Conservation (phyloP, 35 echinoderm and acorn worm species). For the Eucidaris tribuloides region DNA sequence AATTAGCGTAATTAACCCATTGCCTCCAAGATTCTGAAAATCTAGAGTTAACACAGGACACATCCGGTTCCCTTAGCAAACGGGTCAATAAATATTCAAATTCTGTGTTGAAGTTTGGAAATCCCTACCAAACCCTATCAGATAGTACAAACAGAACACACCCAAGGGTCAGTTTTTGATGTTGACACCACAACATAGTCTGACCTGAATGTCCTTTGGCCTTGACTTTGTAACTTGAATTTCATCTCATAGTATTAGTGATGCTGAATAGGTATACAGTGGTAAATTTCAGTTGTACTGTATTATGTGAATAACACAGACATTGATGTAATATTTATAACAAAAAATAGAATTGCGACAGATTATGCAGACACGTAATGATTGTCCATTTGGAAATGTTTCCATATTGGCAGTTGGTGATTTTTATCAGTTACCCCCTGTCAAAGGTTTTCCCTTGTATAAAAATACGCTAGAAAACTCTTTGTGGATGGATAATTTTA, state of each 20-base stretch:
- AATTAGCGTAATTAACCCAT: too few species aligned
- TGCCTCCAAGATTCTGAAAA: too few species aligned
- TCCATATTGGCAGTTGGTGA: constrained; percentile 63
- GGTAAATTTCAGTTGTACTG: neutral
- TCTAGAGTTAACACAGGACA: too few species aligned
- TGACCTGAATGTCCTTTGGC: too few species aligned
- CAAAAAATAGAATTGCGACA: constrained; percentile 26
- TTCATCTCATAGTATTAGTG: constrained; percentile 6
- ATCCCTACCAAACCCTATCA: too few species aligned
- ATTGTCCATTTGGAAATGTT: constrained; percentile 40
- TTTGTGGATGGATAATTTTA: constrained; percentile 55
- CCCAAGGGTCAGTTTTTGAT: too few species aligned
- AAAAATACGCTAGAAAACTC: neutral
- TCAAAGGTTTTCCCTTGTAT: constrained; percentile 26
- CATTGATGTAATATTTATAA: constrained; percentile 44
- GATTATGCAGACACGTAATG: constrained; percentile 21
- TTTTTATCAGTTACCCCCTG: constrained; percentile 56
- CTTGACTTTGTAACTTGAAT: too few species aligned
- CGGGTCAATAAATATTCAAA: too few species aligned
- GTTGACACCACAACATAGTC: too few species aligned
- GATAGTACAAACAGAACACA: too few species aligned
- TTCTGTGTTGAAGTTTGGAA: too few species aligned
- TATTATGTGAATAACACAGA: constrained; percentile 1
- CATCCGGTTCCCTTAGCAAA: too few species aligned
- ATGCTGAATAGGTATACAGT: constrained; percentile 21